Conservation (phyloP, 2,888 invertebrate species). For the Ochropleura leucogaster region DNA sequence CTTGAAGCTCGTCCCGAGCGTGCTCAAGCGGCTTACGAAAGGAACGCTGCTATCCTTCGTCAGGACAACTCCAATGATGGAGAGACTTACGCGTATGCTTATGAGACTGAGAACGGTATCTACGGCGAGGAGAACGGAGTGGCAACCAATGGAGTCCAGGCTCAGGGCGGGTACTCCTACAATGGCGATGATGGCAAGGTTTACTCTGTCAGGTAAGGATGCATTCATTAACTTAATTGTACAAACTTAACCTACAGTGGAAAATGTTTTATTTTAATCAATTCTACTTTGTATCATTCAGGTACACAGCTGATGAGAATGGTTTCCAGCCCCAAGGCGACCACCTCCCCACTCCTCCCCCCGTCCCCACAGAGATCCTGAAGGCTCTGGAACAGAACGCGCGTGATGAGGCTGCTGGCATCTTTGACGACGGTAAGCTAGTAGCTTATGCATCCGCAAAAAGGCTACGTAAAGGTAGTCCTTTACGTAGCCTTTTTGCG, state of each 20-base stretch:
- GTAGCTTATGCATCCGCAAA: not conserved
- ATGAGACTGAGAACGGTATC: conserved; percentile 87
- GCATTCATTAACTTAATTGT: not conserved
- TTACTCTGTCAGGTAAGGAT: conserved; percentile 82
- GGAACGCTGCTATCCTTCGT: conserved; percentile 84
- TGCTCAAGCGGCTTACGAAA: conserved; percentile 82
- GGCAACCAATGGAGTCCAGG: conserved; percentile 84
- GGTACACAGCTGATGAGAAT: conserved; percentile 87
- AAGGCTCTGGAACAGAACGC: conserved; percentile 85
- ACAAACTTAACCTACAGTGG: not conserved
- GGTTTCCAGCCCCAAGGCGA: conserved; percentile 86
- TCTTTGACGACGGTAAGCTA: conserved; percentile 85
- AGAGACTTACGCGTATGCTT: conserved; percentile 82
- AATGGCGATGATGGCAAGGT: conserved; percentile 86
- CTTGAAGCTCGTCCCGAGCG: conserved; percentile 76
- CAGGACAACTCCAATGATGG: conserved; percentile 83
- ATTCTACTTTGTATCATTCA: conserved; percentile 52
- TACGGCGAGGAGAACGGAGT: conserved; percentile 84
- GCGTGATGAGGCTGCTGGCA: conserved; percentile 85
- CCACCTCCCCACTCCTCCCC: conserved; percentile 85
- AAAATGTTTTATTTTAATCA: no score
- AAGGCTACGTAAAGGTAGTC: no score
- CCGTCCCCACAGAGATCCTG: conserved; percentile 84
- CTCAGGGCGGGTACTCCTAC: conserved; percentile 85
- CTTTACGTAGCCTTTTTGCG: not conserved